These are phyloP conservation scores for Dynastes maya DNA, from an alignment of 2,888 invertebrate genomes.

Conservation along the genomic window DNA sequence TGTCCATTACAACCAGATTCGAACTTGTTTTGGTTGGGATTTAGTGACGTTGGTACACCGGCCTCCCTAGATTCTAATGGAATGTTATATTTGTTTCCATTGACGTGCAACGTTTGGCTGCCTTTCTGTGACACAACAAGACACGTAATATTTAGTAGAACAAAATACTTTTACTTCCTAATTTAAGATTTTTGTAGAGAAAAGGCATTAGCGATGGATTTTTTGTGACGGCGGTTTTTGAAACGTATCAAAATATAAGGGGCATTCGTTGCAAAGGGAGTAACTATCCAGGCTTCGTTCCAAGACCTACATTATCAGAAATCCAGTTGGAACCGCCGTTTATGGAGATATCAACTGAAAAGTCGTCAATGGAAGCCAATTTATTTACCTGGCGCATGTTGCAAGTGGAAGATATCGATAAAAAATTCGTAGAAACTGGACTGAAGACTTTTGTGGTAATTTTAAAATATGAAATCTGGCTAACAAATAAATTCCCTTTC, in stretches of 20 bases:
- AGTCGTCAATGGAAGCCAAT: slow-evolving; percentile 85
- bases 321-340: slow-evolving; percentile 77
- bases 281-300: slow-evolving; percentile 88
- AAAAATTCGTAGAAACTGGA: slow-evolving; percentile 83
- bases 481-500: no score
- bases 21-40: slow-evolving; percentile 84
- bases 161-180: neutral
- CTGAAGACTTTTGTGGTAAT: slow-evolving; percentile 92
- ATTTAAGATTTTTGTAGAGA: slow-evolving; percentile 27
- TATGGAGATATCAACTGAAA: slow-evolving; percentile 77
- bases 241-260: slow-evolving; percentile 83
- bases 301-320: slow-evolving; percentile 87
- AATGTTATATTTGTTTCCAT: slow-evolving; percentile 80
- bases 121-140: slow-evolving; percentile 84
- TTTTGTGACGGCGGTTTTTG: slow-evolving; percentile 85
- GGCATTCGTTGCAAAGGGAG: slow-evolving; percentile 92
- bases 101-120: slow-evolving; percentile 83
- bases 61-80: slow-evolving; percentile 85
- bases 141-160: slow-evolving; percentile 72
- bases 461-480: slow-evolving; percentile 53
- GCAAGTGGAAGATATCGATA: slow-evolving; percentile 77
- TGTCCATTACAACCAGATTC: slow-evolving; percentile 80
- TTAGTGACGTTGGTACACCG: slow-evolving; percentile 87
- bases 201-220: slow-evolving; percentile 74
- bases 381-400: slow-evolving; percentile 79